Evolutionary conservation across 2,113 vertebrate species (phyloP).

Genomic region (Cacatua alba): DNA sequence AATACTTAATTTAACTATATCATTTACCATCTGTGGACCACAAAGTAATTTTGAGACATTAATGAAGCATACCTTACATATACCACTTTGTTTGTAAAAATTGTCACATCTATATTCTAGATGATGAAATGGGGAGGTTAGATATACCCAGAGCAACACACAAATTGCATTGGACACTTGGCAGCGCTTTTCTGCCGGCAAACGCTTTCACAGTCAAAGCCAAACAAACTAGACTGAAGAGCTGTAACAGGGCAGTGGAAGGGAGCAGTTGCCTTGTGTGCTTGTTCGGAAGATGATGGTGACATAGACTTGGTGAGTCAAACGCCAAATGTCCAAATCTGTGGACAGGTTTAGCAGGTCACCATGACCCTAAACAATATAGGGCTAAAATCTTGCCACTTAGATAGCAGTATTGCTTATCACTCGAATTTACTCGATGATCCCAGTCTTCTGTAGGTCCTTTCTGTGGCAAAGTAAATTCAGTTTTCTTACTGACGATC

Average conservation of each 20-base stretch:
- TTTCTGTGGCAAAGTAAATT: neutral
- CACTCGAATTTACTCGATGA: neutral
- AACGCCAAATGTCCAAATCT: neutral
- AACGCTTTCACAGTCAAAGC: neutral
- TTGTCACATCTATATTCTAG: neutral
- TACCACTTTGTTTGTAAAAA: neutral
- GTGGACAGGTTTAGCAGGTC: neutral
- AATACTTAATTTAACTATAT: neutral
- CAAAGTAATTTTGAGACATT: neutral
- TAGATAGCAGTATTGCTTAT: neutral
- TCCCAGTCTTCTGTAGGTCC: neutral
- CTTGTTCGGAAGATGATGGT: neutral
- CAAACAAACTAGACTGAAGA: neutral
- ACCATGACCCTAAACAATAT: accelerated
- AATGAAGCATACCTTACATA: neutral
- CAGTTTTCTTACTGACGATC: neutral
- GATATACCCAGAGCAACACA: neutral
- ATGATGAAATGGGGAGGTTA: neutral
- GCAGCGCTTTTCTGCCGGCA: neutral
- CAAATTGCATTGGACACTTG: neutral
- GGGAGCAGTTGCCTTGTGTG: neutral
- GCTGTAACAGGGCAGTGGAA: neutral
- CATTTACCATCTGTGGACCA: neutral
- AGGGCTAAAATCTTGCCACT: neutral
- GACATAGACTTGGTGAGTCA: neutral